Evolutionary conservation across 92 coral and sea anemone genomes (phyloP).

Genomic region (Isaurus tuberculatus): DNA sequence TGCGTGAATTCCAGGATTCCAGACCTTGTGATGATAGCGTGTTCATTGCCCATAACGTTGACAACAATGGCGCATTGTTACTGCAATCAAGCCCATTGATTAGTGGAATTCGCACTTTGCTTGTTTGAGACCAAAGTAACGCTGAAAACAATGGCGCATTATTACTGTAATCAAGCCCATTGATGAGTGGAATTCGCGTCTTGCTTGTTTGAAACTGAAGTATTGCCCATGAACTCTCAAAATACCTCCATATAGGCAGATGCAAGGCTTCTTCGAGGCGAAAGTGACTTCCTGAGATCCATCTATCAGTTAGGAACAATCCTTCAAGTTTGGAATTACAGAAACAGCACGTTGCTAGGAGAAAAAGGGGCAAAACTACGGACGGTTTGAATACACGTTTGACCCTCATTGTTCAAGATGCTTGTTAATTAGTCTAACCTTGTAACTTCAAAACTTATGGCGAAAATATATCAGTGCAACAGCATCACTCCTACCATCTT

Average conservation of each 20-base stretch:
- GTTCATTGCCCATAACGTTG: background rate
- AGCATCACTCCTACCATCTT: background rate
- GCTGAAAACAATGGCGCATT: too few relatives aligned
- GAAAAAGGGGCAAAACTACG: too few relatives aligned
- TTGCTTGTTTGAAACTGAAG: background rate
- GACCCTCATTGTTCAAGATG: background rate
- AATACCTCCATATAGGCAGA: background rate
- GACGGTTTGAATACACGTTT: too few relatives aligned
- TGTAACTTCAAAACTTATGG: background rate
- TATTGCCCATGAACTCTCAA: background rate
- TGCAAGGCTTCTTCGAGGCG: background rate
- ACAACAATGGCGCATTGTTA: background rate
- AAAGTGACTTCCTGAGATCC: background rate
- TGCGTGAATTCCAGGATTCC: too few relatives aligned
- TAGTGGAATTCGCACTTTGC: background rate
- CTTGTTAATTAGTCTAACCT: conserved; percentile 10
- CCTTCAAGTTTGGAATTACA: background rate
- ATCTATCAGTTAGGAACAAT: background rate
- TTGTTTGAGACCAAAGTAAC: background rate
- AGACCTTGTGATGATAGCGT: too few relatives aligned
- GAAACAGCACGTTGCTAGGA: too few relatives aligned
- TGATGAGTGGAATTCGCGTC: too few relatives aligned
- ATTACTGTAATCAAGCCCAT: too few relatives aligned
- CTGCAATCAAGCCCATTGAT: background rate
- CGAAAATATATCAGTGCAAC: conserved; percentile 22